These are phyloP conservation scores for Druceiella hillmani DNA, from an alignment of 2,888 invertebrate species.

Conservation along the genomic window DNA sequence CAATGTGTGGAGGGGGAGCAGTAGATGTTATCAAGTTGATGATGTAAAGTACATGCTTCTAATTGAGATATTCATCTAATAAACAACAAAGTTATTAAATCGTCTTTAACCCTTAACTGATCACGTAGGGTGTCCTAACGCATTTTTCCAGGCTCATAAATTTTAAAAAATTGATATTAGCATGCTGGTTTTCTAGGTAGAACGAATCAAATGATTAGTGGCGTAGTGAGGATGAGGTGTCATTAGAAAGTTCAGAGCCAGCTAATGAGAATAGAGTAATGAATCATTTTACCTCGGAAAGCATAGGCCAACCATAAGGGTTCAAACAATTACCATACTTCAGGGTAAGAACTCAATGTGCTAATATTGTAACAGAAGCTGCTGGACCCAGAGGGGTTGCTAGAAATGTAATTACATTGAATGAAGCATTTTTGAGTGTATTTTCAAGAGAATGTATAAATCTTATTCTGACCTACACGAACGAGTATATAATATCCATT, in stretches of 20 bases:
- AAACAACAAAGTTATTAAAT: no score
- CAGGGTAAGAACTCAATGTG: conserved; percentile 6
- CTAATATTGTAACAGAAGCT: conserved; percentile 7
- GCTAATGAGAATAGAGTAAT: no score
- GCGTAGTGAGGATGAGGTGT: conserved; percentile 9
- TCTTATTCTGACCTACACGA: conserved; percentile 7
- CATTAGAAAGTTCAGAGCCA: no score
- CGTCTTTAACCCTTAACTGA: no score
- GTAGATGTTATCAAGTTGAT: no score
- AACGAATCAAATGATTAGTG: conserved; percentile 4
- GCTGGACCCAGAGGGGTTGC: conserved; percentile 4
- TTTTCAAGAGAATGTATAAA: conserved; percentile 10
- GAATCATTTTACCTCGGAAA: no score
- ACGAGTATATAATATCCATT: conserved; percentile 6
- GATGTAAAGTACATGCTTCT: no score
- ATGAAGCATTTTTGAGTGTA: conserved; percentile 2
- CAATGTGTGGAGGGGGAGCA: no score
- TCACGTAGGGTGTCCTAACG: conserved; percentile 5
- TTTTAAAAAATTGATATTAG: conserved; percentile 4
- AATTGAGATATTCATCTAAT: no score
- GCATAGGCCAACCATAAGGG: no score
- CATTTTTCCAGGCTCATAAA: conserved; percentile 6
- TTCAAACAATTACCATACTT: no score
- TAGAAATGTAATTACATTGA: conserved; percentile 1
- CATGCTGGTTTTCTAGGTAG: conserved; percentile 6